Evolutionary conservation across 2,888 invertebrate species (phyloP), one percentile per base, ranked within the genome.

Genomic region (Perizoma flavofasciatum): DNA sequence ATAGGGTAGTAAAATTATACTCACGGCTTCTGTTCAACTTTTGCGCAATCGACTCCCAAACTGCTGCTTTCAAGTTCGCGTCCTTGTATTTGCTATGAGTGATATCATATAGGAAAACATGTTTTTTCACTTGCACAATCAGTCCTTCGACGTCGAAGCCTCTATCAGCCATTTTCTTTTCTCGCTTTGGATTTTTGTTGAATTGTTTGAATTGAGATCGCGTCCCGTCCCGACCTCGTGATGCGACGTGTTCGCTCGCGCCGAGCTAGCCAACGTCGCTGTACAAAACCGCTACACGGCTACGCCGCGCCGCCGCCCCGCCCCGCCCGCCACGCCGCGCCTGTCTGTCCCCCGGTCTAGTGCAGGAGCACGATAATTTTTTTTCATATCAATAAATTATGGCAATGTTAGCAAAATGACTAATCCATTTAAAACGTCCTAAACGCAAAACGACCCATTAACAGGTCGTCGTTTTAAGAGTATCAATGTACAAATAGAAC

Each of bases 321-420:
- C 51, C 44, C 48, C 65, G 61, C 59, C 65, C 65, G 59, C 65
- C 59, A 53, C 65, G 59, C 54, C 53, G 64, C 63, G 49, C 52
- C 52, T 43, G 48, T 8, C 49, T 40, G 39, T 46, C 56, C 61
- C 61, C 57, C 58, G 57, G 46, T 53, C 35, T 49, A 54, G 59
- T 50, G 54, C 46, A 46, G 50, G 59, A 40, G 59, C 49, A n/a
- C 32, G 40, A 35, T 9, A 43, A 45, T 6, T 39, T 34, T 37
- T 45, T 11, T 5, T 22, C 9, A 37, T 35, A 22, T 22, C 22
- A 22, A n/a, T n/a, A n/a, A 22, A 22, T 22, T 22, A 22, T 22
- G 22, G 22, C 1, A 22, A 22, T 22, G 22, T 22, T 2, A 22
- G 22, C 1, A 22, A 22, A 22, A 22, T 22, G 22, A 22, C 22